Percentiles rank a stretch among this genome's conserved stretches.
These are phyloP conservation scores for Scaptomyza flava DNA, from an alignment of 2,888 invertebrate genomes.

Conservation along the genomic window DNA sequence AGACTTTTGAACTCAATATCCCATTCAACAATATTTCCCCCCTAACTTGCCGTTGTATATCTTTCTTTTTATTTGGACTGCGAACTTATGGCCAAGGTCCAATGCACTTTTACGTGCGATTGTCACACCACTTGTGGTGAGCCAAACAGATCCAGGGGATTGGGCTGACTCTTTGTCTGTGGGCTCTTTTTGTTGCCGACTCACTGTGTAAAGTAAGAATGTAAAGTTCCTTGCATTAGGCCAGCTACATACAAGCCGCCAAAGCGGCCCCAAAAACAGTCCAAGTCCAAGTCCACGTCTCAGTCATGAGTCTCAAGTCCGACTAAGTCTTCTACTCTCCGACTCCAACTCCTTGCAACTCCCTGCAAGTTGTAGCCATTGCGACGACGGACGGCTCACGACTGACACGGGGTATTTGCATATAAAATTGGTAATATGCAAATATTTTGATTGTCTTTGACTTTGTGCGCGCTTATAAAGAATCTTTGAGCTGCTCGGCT, in stretches of 20 bases:
- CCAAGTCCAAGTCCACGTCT: slow-evolving; percentile 25
- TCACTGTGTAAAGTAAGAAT: slow-evolving; percentile 64
- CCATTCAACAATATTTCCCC: neutral
- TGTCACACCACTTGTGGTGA: slow-evolving; percentile 71
- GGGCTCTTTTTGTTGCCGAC: slow-evolving; percentile 48
- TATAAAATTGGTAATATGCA: slow-evolving; percentile 83
- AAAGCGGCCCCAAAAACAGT: slow-evolving; percentile 66
- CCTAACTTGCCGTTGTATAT: neutral
- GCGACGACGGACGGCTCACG: slow-evolving; percentile 67
- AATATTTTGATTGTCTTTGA: slow-evolving; percentile 84
- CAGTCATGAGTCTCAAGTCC: slow-evolving; percentile 3
- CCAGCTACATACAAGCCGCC: slow-evolving; percentile 61
- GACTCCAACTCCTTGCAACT: slow-evolving; percentile 22
- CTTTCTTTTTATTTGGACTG: slow-evolving; percentile 7
- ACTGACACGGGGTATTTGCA: slow-evolving; percentile 80
- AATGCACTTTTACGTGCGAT: slow-evolving; percentile 76
- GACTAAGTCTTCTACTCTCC: slow-evolving; percentile 33
- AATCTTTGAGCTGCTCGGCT: slow-evolving; percentile 58
- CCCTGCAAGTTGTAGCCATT: slow-evolving; percentile 35
- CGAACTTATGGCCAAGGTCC: slow-evolving; percentile 48
- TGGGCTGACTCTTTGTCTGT: slow-evolving; percentile 55
- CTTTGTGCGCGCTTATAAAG: slow-evolving; percentile 80
- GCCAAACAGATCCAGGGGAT: slow-evolving; percentile 35
- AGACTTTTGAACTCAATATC: slow-evolving; percentile 51
- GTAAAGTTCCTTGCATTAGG: slow-evolving; percentile 56